phyloP scores from a whole-genome alignment of 2,888 invertebrate genomes.

The Protodeltote pygarga region DNA sequence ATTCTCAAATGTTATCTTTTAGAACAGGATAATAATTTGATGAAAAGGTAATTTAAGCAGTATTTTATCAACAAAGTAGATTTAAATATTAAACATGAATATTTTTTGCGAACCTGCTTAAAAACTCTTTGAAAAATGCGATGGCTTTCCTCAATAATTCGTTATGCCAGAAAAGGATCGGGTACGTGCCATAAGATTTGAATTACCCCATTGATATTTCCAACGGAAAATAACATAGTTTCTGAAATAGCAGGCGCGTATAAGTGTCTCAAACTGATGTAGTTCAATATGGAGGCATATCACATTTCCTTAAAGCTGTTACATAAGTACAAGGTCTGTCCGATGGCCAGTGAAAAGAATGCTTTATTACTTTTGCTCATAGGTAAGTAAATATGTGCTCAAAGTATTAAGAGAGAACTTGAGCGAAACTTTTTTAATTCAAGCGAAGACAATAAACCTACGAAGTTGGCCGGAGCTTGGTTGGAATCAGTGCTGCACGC shows the following conservation, averaged over 20 bases:
- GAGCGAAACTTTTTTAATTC: slow-evolving; percentile 76
- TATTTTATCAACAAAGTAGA: slow-evolving; percentile 10
- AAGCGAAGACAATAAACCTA: slow-evolving; percentile 71
- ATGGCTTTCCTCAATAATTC: slow-evolving; percentile 44
- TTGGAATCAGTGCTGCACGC: slow-evolving; percentile 54
- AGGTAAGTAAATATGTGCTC: slow-evolving; percentile 53
- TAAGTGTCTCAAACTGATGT: slow-evolving; percentile 28
- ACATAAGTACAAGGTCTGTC: slow-evolving; percentile 9
- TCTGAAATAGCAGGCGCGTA: slow-evolving; percentile 24
- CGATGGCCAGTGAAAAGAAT: slow-evolving; percentile 24
- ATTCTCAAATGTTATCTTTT: too few relatives aligned
- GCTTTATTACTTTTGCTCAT: slow-evolving; percentile 37
- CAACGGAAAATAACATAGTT: slow-evolving; percentile 42
- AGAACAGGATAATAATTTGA: slow-evolving; percentile 18
- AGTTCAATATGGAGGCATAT: slow-evolving; percentile 12
- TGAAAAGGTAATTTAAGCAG: slow-evolving; percentile 19
- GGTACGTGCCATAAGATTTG: slow-evolving; percentile 39
- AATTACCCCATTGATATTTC: slow-evolving; percentile 44
- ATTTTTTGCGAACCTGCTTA: slow-evolving; percentile 28
- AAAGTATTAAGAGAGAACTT: slow-evolving; percentile 53
- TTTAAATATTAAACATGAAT: slow-evolving; percentile 15
- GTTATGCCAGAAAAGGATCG: slow-evolving; percentile 37
- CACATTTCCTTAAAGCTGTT: slow-evolving; percentile 14
- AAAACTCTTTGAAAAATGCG: slow-evolving; percentile 18
- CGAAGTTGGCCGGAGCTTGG: slow-evolving; percentile 59